Conservation (phyloP, 2,797 vertebrate genomes). For the Danio choprae region DNA sequence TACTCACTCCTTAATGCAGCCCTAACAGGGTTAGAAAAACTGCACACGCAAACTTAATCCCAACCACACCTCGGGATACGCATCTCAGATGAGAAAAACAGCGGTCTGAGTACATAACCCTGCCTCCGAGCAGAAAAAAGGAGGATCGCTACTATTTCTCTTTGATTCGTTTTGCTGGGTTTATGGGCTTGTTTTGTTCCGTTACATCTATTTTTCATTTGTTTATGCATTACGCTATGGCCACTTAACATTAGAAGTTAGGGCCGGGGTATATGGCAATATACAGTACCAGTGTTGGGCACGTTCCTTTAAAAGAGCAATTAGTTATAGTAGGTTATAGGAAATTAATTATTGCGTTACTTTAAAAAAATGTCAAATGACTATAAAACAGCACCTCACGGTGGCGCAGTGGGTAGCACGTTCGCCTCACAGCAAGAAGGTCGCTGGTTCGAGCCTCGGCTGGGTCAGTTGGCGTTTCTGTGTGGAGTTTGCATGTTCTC, state of each 20-base stretch:
- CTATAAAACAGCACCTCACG: too few species aligned
- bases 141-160: background rate
- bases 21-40: slow-evolving; percentile 60
- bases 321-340: too few species aligned
- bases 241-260: background rate
- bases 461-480: too few species aligned
- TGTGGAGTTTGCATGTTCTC: too few species aligned
- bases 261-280: too few species aligned
- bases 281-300: too few species aligned
- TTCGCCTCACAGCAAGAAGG: too few species aligned
- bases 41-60: slow-evolving; percentile 61
- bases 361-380: too few species aligned
- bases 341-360: too few species aligned
- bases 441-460: too few species aligned
- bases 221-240: background rate
- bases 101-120: slow-evolving; percentile 20
- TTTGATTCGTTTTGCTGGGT: slow-evolving; percentile 24
- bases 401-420: too few species aligned
- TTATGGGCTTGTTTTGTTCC: slow-evolving; percentile 19
- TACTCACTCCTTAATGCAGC: slow-evolving; percentile 71
- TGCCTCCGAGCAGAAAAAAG: slow-evolving; percentile 9
- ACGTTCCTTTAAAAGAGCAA: too few species aligned
- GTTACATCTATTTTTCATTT: background rate
- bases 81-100: slow-evolving; percentile 39
- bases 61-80: slow-evolving; percentile 56